A percentile compares a stretch with the other conserved stretches of the same genome.
These are phyloP conservation scores for Spialia ferax DNA, from an alignment of 2,888 invertebrate species.

Conservation along the genomic window DNA sequence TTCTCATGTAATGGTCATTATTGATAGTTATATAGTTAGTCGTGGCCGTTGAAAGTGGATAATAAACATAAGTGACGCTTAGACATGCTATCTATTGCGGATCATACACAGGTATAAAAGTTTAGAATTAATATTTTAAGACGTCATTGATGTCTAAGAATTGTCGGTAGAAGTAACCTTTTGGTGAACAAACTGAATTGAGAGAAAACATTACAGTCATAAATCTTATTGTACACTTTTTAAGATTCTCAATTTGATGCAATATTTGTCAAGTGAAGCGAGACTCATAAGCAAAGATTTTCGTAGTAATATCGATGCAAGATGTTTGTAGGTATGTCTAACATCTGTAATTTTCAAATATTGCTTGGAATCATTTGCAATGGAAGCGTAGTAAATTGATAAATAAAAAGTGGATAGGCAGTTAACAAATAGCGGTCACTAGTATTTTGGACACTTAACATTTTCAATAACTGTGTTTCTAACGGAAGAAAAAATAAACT, in stretches of 20 bases:
- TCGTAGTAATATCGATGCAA: not conserved
- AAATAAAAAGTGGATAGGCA: not conserved
- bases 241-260: conserved; percentile 1
- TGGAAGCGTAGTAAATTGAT: not conserved
- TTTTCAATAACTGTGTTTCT: not conserved
- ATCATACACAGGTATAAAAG: not conserved
- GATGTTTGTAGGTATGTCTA: not conserved
- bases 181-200: too few relatives aligned
- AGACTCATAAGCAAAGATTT: conserved; percentile 1
- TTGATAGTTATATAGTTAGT: conserved; percentile 31
- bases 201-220: not conserved
- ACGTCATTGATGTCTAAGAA: not conserved
- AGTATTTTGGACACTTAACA: not conserved
- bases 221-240: not conserved
- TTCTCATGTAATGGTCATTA: conserved; percentile 30
- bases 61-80: conserved; percentile 8
- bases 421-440: not conserved
- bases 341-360: not conserved
- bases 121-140: not conserved
- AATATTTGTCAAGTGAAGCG: conserved; percentile 8
- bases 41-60: conserved; percentile 12
- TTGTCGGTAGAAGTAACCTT: too few relatives aligned
- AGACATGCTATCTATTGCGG: not conserved
- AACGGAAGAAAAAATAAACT: not conserved
- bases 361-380: conserved; percentile 2